Percentiles rank a stretch among this genome's conserved stretches.
Conservation (phyloP, 1,140 invertebrate genomes). For the Dysdera silvatica region DNA sequence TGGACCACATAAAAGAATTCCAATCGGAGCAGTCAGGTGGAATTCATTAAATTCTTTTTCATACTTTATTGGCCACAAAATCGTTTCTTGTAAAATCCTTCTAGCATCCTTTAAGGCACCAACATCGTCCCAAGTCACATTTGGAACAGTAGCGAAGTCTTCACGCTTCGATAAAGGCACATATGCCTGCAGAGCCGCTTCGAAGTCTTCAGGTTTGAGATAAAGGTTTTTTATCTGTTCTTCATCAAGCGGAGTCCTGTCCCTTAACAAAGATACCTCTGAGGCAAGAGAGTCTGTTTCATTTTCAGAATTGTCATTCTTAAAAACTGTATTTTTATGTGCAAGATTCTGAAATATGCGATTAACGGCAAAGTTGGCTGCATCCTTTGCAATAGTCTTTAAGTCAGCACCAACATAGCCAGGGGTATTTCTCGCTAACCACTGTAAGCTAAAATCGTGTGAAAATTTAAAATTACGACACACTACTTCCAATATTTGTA, state of each 20-base stretch:
- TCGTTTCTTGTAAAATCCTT: slow-evolving; percentile 79
- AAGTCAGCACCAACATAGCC: slow-evolving; percentile 97
- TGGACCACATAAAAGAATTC: slow-evolving; percentile 87
- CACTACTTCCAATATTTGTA: slow-evolving; percentile 53
- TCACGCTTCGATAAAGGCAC: slow-evolving; percentile 60
- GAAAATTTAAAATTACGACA: slow-evolving; percentile 58
- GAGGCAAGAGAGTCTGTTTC: not conserved
- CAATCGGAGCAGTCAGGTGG: slow-evolving; percentile 69
- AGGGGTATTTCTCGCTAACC: slow-evolving; percentile 74
- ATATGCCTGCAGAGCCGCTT: slow-evolving; percentile 32
- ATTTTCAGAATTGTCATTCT: not conserved
- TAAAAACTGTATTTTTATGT: not conserved
- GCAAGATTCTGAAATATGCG: not conserved
- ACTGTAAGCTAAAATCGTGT: slow-evolving; percentile 58
- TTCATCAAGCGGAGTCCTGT: slow-evolving; percentile 48
- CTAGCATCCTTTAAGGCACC: slow-evolving; percentile 81
- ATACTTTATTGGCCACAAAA: slow-evolving; percentile 86
- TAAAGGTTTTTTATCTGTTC: slow-evolving; percentile 55
- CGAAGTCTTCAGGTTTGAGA: slow-evolving; percentile 66
- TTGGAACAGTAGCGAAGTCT: slow-evolving; percentile 93
- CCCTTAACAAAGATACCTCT: slow-evolving; percentile 52
- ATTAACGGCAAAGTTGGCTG: slow-evolving; percentile 64
- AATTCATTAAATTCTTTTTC: slow-evolving; percentile 66
- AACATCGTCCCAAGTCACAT: slow-evolving; percentile 94
- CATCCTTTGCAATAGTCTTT: slow-evolving; percentile 72